Evolutionary conservation across 2,797 vertebrate species (phyloP).

Genomic region (Discoglossus pictus): DNA sequence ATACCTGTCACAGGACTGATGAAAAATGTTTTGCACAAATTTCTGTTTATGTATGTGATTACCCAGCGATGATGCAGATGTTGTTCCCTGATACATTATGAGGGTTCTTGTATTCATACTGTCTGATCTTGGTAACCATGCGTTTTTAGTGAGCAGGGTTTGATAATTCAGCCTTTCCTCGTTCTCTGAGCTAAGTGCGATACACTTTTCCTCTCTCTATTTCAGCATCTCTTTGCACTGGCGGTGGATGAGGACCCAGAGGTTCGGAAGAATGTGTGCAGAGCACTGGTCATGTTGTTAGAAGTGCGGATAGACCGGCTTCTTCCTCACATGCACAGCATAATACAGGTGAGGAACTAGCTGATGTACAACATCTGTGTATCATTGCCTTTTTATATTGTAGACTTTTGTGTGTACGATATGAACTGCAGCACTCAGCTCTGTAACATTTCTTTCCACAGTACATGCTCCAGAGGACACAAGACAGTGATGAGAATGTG

Average conservation of each 20-base stretch:
- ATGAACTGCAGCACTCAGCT: no score
- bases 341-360: constrained; percentile 84
- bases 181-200: not conserved
- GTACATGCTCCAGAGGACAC: constrained; percentile 95
- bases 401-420: no score
- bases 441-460: no score
- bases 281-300: constrained; percentile 91
- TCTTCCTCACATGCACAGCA: constrained; percentile 95
- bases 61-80: constrained; percentile 44
- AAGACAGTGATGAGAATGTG: constrained; percentile 92
- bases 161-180: not conserved
- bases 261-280: constrained; percentile 92
- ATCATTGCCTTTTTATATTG: no score
- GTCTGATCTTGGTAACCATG: constrained; percentile 52
- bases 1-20: no score
- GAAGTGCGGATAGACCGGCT: constrained; percentile 94
- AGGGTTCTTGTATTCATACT: constrained; percentile 59
- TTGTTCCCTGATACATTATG: constrained; percentile 40
- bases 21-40: no score
- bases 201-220: not conserved
- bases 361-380: no score
- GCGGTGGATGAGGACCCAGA: constrained; percentile 91
- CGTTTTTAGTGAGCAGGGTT: no score
- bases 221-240: constrained; percentile 88
- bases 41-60: not conserved